Conservation (phyloP, 92 coral and sea anemone genomes). For the Umimayanthus kanabou region DNA sequence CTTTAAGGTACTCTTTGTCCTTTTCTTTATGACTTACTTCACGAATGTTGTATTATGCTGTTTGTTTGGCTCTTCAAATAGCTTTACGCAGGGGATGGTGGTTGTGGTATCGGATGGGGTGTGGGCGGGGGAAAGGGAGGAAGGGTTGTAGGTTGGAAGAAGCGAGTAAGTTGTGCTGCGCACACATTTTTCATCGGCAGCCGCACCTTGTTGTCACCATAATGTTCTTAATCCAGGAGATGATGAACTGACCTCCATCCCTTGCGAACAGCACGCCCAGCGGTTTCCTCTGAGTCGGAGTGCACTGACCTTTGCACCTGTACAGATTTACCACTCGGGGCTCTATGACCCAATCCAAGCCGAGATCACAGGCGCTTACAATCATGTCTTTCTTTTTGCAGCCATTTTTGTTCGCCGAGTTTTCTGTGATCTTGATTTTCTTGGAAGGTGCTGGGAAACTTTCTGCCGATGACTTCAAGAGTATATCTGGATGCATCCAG, state of each 20-base stretch:
- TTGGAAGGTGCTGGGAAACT: background rate
- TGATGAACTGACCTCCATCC: constrained; percentile 1
- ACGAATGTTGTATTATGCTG: too few species aligned
- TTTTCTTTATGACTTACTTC: too few species aligned
- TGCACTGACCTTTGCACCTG: constrained; percentile 14
- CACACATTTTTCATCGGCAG: constrained; percentile 1
- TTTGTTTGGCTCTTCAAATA: too few species aligned
- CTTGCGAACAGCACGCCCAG: background rate
- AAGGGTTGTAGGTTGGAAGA: background rate
- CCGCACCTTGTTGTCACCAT: constrained; percentile 9
- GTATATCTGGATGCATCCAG: background rate
- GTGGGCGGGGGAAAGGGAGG: background rate
- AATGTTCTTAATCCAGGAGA: constrained; percentile 6
- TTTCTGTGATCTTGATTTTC: background rate
- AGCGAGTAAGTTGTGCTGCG: background rate
- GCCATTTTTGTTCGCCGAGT: background rate
- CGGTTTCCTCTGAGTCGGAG: constrained; percentile 4
- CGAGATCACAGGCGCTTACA: constrained; percentile 2
- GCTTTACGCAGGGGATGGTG: too few species aligned
- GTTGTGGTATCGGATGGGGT: too few species aligned
- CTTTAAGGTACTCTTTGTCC: too few species aligned
- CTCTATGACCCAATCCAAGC: background rate
- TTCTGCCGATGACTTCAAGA: background rate
- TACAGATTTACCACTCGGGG: constrained; percentile 8
- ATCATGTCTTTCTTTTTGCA: background rate